phyloP scores from a whole-genome alignment of 2,888 invertebrate species.

The Lochmaea crataegi region DNA sequence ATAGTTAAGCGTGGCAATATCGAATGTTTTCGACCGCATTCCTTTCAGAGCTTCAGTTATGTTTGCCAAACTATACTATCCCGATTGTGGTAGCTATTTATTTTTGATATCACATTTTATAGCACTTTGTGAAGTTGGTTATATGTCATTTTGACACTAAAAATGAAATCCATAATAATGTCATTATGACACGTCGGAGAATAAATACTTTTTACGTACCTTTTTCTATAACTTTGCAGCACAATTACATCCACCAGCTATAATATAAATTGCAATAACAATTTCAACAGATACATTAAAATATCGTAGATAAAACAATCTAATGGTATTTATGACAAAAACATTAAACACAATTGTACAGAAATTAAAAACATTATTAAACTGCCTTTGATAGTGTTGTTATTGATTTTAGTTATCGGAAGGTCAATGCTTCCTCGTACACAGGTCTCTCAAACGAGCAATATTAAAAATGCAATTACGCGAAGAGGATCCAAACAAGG shows the following conservation, averaged over 20 bases:
- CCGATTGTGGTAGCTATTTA: no score
- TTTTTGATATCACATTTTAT: no score
- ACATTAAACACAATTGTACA: not conserved
- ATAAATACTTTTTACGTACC: no score
- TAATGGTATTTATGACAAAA: not conserved
- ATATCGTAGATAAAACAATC: not conserved
- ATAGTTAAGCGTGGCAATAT: no score
- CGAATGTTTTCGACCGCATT: no score
- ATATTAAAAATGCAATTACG: not conserved
- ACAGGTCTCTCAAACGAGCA: not conserved
- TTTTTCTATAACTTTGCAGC: not conserved
- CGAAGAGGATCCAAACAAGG: not conserved
- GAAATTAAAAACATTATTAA: not conserved
- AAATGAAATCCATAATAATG: no score
- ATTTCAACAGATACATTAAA: not conserved
- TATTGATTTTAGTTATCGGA: constrained; percentile 5
- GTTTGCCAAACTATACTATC: no score
- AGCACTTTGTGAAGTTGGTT: no score
- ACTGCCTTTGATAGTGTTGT: not conserved
- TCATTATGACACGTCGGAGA: no score
- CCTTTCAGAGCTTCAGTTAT: no score
- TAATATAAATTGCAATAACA: not conserved
- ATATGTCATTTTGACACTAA: no score
- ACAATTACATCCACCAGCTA: not conserved
- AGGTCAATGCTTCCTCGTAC: not conserved